Base-by-base conservation (phyloP, 2,797 vertebrate species). In the Lophotriccus pileatus region DNA sequence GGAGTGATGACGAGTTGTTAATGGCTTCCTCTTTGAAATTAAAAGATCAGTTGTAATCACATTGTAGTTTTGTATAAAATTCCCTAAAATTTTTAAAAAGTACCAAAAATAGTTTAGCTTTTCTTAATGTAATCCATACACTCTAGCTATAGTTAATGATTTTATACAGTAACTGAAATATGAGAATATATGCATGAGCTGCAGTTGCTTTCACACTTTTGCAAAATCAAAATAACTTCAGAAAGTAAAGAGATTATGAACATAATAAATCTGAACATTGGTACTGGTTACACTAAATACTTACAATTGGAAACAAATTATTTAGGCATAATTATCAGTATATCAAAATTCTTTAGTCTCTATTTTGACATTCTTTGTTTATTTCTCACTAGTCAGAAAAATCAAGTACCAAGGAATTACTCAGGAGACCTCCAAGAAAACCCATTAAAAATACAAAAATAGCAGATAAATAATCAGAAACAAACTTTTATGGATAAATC, bases 301-400 rank as follows among this genome's bases (percentile, higher is more conserved):
- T 49, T 8, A 25, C 22, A 52, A 70, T 3, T 56, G 14, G 12
- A 93, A 94, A 63, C 10, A 76, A 68, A 52, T 55, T 70, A 53
- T 68, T 68, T 73, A 43, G 53, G 3, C 5, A 25, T 79, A 62
- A 32, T 72, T 88, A 58, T 43, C 22, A 49, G 20, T 44, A 55
- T 27, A 70, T 49, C 52, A 34, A 56, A 94, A 72, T 20, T 39
- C 8, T 59, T 55, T 52, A 28, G 32, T 62, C 12, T 53, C n/a
- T 19, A 23, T 90, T 75, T 94, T 80, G 47, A 66, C 32, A 41
- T 80, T 70, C 22, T 85, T 14, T 89, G 2, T 72, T 84, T 68
- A 36, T 80, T n/a, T 68, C 95, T 91, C 44, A 46, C 27, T 62
- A 32, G 20, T 62, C 17, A 76, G 25, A 10, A 82, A 91, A 60